Evolutionary conservation across 2,888 invertebrate species (phyloP).

Genomic region (Brachylomia viminalis): DNA sequence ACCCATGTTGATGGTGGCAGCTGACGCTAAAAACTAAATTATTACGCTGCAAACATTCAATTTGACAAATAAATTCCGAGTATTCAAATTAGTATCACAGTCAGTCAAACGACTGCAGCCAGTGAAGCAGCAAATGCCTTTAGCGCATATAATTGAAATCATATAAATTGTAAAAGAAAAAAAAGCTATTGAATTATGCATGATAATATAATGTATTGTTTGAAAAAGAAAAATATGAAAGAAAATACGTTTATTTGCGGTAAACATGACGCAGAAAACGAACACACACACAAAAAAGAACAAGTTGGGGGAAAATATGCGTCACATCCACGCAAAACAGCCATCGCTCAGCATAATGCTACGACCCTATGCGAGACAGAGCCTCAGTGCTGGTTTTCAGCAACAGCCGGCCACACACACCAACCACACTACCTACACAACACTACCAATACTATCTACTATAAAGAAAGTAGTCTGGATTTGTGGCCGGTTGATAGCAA

Average conservation of each 20-base stretch:
- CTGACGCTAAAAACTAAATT: conserved; percentile 48
- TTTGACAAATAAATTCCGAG: conserved; percentile 50
- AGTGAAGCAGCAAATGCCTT: conserved; percentile 20
- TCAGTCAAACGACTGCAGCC: conserved; percentile 20
- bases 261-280: no score
- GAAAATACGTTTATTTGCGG: no score
- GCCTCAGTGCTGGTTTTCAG: no score
- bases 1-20: conserved; percentile 48
- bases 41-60: conserved; percentile 49
- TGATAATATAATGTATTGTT: conserved; percentile 1
- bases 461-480: neutral
- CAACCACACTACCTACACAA: no score
- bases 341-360: no score
- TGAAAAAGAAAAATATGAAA: no score
- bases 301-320: no score
- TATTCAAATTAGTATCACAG: conserved; percentile 45
- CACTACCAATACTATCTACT: neutral
- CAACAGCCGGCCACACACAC: no score
- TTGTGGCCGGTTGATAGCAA: neutral
- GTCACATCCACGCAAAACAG: no score
- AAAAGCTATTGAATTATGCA: conserved; percentile 28
- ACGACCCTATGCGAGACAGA: no score
- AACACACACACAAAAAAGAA: no score
- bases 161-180: conserved; percentile 26
- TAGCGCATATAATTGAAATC: conserved; percentile 21